Conservation (phyloP, 2,797 vertebrate species). For the Streptopelia turtur region DNA sequence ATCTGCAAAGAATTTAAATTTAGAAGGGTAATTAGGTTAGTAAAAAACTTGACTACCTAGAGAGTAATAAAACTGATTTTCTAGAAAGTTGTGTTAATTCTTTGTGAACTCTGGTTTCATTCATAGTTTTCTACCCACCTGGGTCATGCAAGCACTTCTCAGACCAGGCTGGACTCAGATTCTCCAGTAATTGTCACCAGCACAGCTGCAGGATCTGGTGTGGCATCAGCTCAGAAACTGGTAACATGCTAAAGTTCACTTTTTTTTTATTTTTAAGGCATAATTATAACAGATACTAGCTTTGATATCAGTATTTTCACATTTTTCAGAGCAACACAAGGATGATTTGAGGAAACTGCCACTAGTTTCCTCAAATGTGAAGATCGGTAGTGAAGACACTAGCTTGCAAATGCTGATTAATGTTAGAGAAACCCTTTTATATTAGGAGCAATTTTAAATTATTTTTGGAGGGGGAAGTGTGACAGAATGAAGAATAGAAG, state of each 20-base stretch:
- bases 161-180: conserved; percentile 75
- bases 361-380: too few relatives aligned
- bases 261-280: neutral
- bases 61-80: neutral
- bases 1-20: neutral
- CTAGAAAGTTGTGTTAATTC: neutral
- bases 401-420: neutral
- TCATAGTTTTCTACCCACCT: conserved; percentile 70
- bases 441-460: neutral
- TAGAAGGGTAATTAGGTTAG: neutral
- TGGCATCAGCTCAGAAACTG: conserved; percentile 78
- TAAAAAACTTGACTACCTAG: neutral
- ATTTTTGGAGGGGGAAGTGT: neutral
- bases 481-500: neutral
- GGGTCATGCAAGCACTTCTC: conserved; percentile 56
- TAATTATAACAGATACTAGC: neutral
- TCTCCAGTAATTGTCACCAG: conserved; percentile 72
- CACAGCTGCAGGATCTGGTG: conserved; percentile 74
- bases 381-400: neutral
- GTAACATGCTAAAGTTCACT: conserved; percentile 60
- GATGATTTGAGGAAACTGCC: neutral
- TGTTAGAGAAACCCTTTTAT: neutral
- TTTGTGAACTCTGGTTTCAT: conserved; percentile 10
- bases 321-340: neutral
- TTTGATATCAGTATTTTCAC: neutral